These are phyloP conservation scores for Akabosia matsudoensis DNA, from an alignment of 1,140 invertebrate genomes.

Conservation along the genomic window DNA sequence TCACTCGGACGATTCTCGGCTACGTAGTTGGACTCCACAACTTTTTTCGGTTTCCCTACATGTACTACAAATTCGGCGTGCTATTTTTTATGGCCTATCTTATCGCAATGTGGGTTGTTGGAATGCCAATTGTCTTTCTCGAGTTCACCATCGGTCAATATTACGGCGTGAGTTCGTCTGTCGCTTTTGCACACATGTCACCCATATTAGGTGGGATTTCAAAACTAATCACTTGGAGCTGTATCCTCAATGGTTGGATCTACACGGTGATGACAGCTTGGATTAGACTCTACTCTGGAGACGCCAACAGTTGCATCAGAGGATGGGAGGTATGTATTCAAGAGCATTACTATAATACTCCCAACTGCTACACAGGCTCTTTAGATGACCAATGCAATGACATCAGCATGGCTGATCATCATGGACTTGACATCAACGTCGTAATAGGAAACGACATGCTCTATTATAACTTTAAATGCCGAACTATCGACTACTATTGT, in stretches of 20 bases:
- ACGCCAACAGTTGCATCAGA: constrained; percentile 31
- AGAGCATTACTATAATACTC: constrained; percentile 33
- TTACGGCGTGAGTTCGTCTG: constrained; percentile 25
- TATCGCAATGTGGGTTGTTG: constrained; percentile 54
- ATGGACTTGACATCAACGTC: neutral
- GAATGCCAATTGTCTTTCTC: constrained; percentile 50
- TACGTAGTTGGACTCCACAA: constrained; percentile 39
- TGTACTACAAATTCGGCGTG: constrained; percentile 55
- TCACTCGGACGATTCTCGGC: constrained; percentile 30
- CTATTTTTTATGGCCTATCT: constrained; percentile 58
- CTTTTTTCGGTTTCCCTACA: constrained; percentile 53
- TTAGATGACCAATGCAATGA: constrained; percentile 26
- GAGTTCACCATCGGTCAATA: constrained; percentile 49
- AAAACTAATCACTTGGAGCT: constrained; percentile 34
- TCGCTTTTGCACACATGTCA: constrained; percentile 32
- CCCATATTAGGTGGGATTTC: constrained; percentile 32
- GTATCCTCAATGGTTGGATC: constrained; percentile 25
- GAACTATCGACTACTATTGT: constrained; percentile 18
- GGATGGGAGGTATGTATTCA: constrained; percentile 30
- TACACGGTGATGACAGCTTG: constrained; percentile 31
- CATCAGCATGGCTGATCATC: neutral
- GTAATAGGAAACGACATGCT: neutral
- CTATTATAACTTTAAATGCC: constrained; percentile 30
- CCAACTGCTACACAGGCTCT: constrained; percentile 30
- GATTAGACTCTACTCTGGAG: constrained; percentile 33